phyloP scores from a whole-genome alignment of 2,888 invertebrate species.

The Folsomia candida region DNA sequence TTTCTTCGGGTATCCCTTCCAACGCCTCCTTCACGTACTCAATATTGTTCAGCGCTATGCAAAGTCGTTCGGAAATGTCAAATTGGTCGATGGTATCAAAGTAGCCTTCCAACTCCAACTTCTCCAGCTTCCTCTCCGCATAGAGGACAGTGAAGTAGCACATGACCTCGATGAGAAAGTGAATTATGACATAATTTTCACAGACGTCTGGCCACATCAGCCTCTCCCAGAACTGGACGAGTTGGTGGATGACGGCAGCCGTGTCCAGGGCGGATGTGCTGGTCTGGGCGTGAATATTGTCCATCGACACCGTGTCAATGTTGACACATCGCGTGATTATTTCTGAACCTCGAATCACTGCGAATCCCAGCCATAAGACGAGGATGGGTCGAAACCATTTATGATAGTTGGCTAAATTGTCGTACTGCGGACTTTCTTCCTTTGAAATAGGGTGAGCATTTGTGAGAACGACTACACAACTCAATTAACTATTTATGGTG shows the following conservation, averaged over 20 bases:
- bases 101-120: constrained; percentile 45
- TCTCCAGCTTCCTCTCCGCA: constrained; percentile 40
- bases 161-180: constrained; percentile 46
- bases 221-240: constrained; percentile 44
- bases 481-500: no score
- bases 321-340: constrained; percentile 42
- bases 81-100: constrained; percentile 45
- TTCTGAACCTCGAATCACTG: constrained; percentile 40
- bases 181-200: constrained; percentile 43
- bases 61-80: constrained; percentile 47
- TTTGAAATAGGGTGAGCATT: no score
- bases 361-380: constrained; percentile 47
- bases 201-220: constrained; percentile 46
- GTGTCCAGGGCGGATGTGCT: constrained; percentile 47
- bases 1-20: constrained; percentile 34
- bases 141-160: constrained; percentile 43
- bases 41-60: constrained; percentile 47
- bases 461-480: no score
- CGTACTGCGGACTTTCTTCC: constrained; percentile 8
- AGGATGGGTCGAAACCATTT: constrained; percentile 48
- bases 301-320: constrained; percentile 30
- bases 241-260: constrained; percentile 38
- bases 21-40: constrained; percentile 45
- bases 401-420: constrained; percentile 34
- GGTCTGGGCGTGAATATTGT: constrained; percentile 28